phyloP scores from a whole-genome alignment of 1,140 invertebrate genomes.

The Lordiphosa collinella region DNA sequence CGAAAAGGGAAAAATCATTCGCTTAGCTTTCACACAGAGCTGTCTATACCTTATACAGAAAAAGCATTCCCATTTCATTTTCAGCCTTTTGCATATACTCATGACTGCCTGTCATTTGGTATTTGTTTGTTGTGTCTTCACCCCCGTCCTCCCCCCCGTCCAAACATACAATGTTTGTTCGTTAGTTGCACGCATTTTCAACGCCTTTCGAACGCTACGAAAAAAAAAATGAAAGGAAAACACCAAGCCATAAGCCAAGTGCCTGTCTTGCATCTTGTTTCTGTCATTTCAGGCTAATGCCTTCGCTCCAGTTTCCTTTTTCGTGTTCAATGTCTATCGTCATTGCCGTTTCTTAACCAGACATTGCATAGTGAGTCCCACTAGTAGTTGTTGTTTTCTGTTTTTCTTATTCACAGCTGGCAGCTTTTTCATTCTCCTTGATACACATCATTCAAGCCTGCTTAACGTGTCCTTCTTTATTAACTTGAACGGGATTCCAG shows the following conservation, averaged over 20 bases:
- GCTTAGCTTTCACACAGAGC: not conserved
- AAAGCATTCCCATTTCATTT: not conserved
- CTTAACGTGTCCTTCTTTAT: constrained; percentile 57
- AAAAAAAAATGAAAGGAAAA: constrained; percentile 6
- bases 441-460: constrained; percentile 56
- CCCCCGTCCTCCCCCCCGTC: not conserved
- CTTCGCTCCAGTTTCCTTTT: constrained; percentile 74
- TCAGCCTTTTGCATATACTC: constrained; percentile 23
- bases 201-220: constrained; percentile 23
- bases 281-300: constrained; percentile 74
- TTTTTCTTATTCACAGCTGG: too few species aligned
- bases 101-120: constrained; percentile 43
- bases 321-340: constrained; percentile 73
- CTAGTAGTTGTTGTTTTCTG: constrained; percentile 8
- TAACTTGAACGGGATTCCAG: constrained; percentile 39
- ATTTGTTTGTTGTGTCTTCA: constrained; percentile 28
- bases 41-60: too few species aligned
- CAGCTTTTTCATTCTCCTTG: constrained; percentile 13
- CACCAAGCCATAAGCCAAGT: constrained; percentile 56
- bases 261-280: constrained; percentile 71
- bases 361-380: not conserved
- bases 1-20: not conserved
- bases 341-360: constrained; percentile 33
- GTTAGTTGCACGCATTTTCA: constrained; percentile 43
- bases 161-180: too few species aligned